A percentile compares a stretch with the other conserved stretches of the same genome.
phyloP scores from a whole-genome alignment of 92 coral and sea anemone species.

The Diadumene lineata region DNA sequence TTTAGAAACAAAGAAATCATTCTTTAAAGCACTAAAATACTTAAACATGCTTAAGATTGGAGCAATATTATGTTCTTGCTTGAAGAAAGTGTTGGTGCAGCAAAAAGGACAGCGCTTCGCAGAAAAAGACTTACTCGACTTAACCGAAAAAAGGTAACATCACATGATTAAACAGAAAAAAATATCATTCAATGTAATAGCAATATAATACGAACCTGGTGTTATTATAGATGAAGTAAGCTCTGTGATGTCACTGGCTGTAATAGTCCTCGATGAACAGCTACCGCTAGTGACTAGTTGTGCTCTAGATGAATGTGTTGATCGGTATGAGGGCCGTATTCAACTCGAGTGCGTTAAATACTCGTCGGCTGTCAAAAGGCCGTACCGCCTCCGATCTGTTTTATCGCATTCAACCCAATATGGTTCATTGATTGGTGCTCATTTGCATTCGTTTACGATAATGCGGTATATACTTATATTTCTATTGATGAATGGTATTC shows the following conservation, averaged over 20 bases:
- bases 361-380: slow-evolving; percentile 19
- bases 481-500: slow-evolving; percentile 13
- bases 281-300: neutral
- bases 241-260: neutral
- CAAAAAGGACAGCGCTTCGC: too few species aligned
- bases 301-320: neutral
- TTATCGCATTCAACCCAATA: slow-evolving; percentile 35
- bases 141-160: too few species aligned
- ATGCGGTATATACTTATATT: slow-evolving; percentile 32
- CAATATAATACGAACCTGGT: neutral
- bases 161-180: neutral
- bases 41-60: too few species aligned
- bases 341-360: slow-evolving; percentile 28
- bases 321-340: slow-evolving; percentile 7
- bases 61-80: too few species aligned
- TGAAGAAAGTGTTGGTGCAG: too few species aligned
- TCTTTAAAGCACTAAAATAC: too few species aligned
- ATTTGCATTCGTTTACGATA: slow-evolving; percentile 29
- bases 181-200: too few species aligned
- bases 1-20: too few species aligned
- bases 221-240: neutral
- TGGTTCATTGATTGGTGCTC: slow-evolving; percentile 30
- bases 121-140: too few species aligned
- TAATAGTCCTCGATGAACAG: neutral
- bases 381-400: slow-evolving; percentile 38